These are phyloP conservation scores for Apocheima hispidaria DNA, from an alignment of 2,888 invertebrate species.

Conservation along the genomic window DNA sequence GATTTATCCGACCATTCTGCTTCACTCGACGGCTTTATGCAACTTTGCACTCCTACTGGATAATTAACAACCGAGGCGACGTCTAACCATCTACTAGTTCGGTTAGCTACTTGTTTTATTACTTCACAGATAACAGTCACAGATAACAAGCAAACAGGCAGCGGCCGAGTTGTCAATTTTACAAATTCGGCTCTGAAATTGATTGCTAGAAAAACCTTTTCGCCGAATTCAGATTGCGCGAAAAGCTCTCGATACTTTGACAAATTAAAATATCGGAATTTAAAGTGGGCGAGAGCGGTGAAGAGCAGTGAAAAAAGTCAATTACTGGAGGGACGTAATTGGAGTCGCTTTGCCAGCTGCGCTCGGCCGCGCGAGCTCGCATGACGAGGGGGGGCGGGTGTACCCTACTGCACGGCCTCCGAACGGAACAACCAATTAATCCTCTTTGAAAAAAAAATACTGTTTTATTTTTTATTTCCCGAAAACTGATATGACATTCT, in stretches of 20 bases:
- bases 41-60: constrained; percentile 5
- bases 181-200: constrained; percentile 2
- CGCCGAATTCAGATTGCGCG: constrained; percentile 21
- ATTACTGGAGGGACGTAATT: constrained; percentile 40
- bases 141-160: constrained; percentile 19
- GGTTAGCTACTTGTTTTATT: background rate
- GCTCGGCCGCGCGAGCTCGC: constrained; percentile 15
- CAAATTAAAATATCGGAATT: constrained; percentile 39
- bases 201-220: constrained; percentile 14
- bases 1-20: constrained; percentile 68
- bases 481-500: constrained; percentile 11
- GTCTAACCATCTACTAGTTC: background rate
- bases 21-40: constrained; percentile 52
- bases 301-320: constrained; percentile 40
- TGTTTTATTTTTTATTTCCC: constrained; percentile 11
- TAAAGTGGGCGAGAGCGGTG: constrained; percentile 24
- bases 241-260: constrained; percentile 27
- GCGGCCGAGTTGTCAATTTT: constrained; percentile 10
- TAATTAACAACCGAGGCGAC: constrained; percentile 1
- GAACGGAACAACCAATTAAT: constrained; percentile 28
- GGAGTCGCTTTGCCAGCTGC: constrained; percentile 41
- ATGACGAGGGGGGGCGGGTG: constrained; percentile 1
- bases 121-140: background rate
- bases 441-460: constrained; percentile 16
- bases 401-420: constrained; percentile 1